Evolutionary conservation across 92 coral and sea anemone species (phyloP), one percentile per base, ranked within the genome.

Genomic region (Porites evermanni): DNA sequence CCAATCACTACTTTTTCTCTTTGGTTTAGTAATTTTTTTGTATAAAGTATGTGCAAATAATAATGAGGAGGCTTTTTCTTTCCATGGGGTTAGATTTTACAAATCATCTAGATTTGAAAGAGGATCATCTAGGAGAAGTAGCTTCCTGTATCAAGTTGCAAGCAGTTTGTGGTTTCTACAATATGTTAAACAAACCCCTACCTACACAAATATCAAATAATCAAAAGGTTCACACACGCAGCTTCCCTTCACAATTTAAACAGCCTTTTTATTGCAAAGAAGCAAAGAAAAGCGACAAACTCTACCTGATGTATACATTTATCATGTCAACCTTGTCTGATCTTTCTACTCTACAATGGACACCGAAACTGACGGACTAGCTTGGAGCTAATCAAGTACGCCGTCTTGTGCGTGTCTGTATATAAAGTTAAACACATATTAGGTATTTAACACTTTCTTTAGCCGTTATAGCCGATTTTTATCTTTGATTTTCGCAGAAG

Each of bases 331-430:
- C 6, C 6, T 71, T 44, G 65, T 56, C 71, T 79, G 64, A 79
- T 67, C 74, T 67, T 18, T 70, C 54, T 54, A 24, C 58, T 12
- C 26, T 56, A 10, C 21, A 19, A 53, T 20, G 44, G 54, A 8
- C 64, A 53, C 63, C 0, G 47, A 38, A 3, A 38, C 67, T 1
- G n/a, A 0, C 20, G 67, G 8, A 63, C 66, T 21, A 38, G 10
- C 64, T 8, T 14, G 1, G 47, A 18, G 63, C 75, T 80, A 68
- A 67, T 80, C 66, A 24, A 52, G 53, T 63, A 81, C 58, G 29
- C 77, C 86, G 59, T 81, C 71, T 77, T 70, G 47, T 12, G 38
- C 70, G 56, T 70, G 56, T 70, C 86, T 70, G 86, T 58, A 81
- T 70, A 54, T 70, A n/a, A 51, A 13, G 2, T 14, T 14, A 59